Percentiles rank a stretch among this genome's conserved stretches.
phyloP scores from a whole-genome alignment of 2,797 vertebrate species.

The Gephyroberyx darwinii region DNA sequence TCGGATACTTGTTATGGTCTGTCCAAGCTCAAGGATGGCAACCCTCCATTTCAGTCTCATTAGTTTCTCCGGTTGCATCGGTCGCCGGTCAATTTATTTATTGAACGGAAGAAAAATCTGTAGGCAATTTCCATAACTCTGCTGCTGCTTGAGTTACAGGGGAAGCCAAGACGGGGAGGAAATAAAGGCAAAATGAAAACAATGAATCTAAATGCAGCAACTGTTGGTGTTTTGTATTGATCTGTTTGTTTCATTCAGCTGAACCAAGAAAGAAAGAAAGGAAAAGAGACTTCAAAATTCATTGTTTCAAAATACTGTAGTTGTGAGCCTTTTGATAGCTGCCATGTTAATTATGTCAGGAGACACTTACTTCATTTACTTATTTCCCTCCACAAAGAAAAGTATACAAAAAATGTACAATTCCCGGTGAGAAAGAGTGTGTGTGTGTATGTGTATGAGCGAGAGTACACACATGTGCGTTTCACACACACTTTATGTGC shows the following conservation, averaged over 20 bases:
- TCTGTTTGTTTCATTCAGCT: conserved; percentile 32
- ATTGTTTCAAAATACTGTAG: conserved; percentile 46
- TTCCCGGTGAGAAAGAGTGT: conserved; percentile 55
- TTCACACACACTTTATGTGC: conserved; percentile 33
- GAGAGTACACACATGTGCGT: not conserved
- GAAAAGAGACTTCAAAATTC: conserved; percentile 11
- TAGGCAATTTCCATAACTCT: conserved; percentile 12
- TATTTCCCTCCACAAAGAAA: conserved; percentile 58
- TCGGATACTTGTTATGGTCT: not conserved
- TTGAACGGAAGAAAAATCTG: conserved; percentile 16
- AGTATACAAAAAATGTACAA: conserved; percentile 64
- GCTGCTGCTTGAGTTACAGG: not conserved
- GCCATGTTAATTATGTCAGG: conserved; percentile 64
- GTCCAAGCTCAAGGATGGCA: not conserved
- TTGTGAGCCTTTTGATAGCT: conserved; percentile 55
- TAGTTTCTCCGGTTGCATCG: not conserved
- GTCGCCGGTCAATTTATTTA: conserved; percentile 14
- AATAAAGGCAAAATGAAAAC: conserved; percentile 52
- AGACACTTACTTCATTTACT: conserved; percentile 63
- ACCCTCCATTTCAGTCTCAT: conserved; percentile 11
- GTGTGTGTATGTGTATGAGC: not conserved
- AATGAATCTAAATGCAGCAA: conserved; percentile 42
- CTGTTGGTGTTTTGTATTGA: conserved; percentile 46
- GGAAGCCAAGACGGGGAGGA: not conserved
- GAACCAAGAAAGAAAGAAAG: not conserved